Evolutionary conservation across 2,113 vertebrate genomes (phyloP).

Genomic region (Chascanopsetta lugubris): DNA sequence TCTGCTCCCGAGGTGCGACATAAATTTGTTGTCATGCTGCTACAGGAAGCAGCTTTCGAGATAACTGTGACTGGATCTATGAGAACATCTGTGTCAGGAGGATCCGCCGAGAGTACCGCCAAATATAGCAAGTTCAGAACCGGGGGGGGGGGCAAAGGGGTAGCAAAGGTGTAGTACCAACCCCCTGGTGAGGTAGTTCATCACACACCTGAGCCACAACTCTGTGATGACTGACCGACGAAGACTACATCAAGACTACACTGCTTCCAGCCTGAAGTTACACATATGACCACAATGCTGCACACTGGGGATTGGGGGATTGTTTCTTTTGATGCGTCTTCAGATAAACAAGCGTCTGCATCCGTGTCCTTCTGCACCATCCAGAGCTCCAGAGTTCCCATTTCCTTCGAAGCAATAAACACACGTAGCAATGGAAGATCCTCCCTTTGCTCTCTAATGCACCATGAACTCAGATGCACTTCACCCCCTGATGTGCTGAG

Average conservation of each 20-base stretch:
- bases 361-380: neutral
- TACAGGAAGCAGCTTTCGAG: constrained; percentile 15
- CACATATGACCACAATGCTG: neutral
- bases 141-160: neutral
- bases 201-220: constrained; percentile 2
- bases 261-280: neutral
- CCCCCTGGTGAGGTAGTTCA: neutral
- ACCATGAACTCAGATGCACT: constrained; percentile 11
- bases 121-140: neutral
- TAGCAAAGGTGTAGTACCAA: too few species aligned
- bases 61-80: constrained; percentile 19
- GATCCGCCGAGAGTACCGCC: neutral
- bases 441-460: constrained; percentile 7
- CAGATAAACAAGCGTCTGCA: neutral
- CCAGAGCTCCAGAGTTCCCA: neutral
- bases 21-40: constrained; percentile 12
- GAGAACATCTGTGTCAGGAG: constrained; percentile 11
- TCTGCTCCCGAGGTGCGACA: neutral
- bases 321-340: neutral
- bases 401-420: constrained; percentile 10
- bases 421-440: neutral
- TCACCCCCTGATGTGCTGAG: neutral
- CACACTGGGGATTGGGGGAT: neutral
- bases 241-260: neutral
- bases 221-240: neutral